Percentiles rank a stretch among this genome's conserved stretches.
These are phyloP conservation scores for Metallyticus violacea DNA, from an alignment of 2,888 invertebrate genomes.

Conservation along the genomic window DNA sequence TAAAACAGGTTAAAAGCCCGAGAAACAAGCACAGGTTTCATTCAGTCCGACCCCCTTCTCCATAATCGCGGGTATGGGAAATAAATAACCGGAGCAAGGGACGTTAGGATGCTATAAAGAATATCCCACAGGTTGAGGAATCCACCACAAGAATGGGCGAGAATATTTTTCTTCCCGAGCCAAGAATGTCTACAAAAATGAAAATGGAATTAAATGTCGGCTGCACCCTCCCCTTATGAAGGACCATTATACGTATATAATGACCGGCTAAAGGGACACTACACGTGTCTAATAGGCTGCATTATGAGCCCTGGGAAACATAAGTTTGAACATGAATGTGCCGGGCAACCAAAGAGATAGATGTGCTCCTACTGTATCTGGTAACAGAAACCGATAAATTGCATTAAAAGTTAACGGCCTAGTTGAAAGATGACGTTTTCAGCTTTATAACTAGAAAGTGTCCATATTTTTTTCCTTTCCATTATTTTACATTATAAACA, in stretches of 20 bases:
- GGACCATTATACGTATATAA: not conserved
- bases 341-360: no score
- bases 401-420: not conserved
- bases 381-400: not conserved
- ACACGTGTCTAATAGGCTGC: not conserved
- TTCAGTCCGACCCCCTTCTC: not conserved
- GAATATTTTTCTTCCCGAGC: not conserved
- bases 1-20: not conserved
- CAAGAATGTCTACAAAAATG: not conserved
- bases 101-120: slow-evolving; percentile 6
- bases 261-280: not conserved
- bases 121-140: slow-evolving; percentile 11
- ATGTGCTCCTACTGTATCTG: not conserved
- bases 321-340: not conserved
- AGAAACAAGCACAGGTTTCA: not conserved
- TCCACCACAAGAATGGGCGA: not conserved
- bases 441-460: no score
- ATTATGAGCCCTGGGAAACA: not conserved
- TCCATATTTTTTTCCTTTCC: no score
- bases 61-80: not conserved
- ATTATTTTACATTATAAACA: no score
- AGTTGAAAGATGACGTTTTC: no score
- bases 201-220: not conserved
- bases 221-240: not conserved
- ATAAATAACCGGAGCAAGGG: not conserved